phyloP scores from a whole-genome alignment of 2,888 invertebrate genomes.

The Uropetala carovei region DNA sequence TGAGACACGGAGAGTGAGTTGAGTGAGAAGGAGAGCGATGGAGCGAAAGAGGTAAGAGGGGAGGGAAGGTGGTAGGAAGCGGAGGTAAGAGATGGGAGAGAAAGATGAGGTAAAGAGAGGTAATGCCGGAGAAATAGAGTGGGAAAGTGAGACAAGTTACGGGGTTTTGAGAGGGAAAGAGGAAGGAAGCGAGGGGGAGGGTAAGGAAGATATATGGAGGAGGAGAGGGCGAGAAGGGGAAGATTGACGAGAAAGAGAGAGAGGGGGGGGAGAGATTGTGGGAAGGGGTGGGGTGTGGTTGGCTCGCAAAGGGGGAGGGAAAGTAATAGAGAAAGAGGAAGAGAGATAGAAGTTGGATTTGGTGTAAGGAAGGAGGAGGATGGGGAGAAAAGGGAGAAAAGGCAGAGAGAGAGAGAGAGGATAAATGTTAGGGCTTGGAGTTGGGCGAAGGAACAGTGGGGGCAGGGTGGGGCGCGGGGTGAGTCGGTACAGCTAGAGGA shows the following conservation, averaged over 20 bases:
- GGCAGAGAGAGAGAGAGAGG: neutral
- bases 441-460: no score
- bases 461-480: neutral
- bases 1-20: slow-evolving; percentile 29
- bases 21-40: neutral
- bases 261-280: neutral
- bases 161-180: neutral
- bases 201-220: neutral
- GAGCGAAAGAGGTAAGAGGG: neutral
- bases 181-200: neutral
- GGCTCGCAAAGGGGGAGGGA: neutral
- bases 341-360: neutral
- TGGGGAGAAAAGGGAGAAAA: no score
- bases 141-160: neutral
- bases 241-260: neutral
- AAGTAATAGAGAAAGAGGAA: neutral
- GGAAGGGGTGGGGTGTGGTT: neutral
- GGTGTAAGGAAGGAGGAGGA: neutral
- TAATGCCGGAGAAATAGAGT: neutral
- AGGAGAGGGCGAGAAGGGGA: no score
- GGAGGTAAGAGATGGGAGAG: neutral
- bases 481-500: slow-evolving; percentile 45
- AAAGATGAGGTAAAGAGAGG: neutral
- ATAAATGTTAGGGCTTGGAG: neutral
- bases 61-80: neutral